Evolutionary conservation across 2,797 vertebrate genomes (phyloP), one percentile per base, ranked within the genome.

Genomic region (Silurus aristotelis): DNA sequence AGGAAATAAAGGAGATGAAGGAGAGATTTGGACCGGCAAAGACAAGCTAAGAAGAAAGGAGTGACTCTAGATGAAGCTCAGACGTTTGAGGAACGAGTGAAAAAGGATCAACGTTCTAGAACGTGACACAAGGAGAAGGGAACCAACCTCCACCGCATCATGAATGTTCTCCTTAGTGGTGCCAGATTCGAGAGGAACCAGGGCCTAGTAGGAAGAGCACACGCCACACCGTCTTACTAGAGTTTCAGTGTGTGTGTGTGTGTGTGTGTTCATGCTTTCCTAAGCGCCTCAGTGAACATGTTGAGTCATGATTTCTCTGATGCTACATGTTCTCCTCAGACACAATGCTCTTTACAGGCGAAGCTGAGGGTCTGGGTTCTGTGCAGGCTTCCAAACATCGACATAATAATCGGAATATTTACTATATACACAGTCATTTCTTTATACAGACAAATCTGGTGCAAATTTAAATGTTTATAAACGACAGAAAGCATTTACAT

Each of bases 81-180:
- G 31, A 83, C n/a, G 58, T 6, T 46, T 5, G 46, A 43, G 20
- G n/a, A 63, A 73, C 1, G 27, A 20, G 9, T 2, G 22, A 77
- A 60, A 56, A 10, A 77, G 55, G 27, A 80, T 78, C 73, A 22
- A n/a, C 6, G 56, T 13, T 48, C 20, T 64, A 86, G n/a, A 68
- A 76, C 9, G 25, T 58, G 55, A 60, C 31, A 82, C 10, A 43
- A 72, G 78, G 73, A 70, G 66, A 56, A 87, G 87, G 83, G 89
- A 88, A 95, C 94, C 90, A 89, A 97, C 95, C 95, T 96, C 91
- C 90, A 91, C 91, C n/a, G 90, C 66, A 20, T 92, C 90, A 80
- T 82, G 90, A 4, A 88, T 85, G 80, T 87, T 92, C 89, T 95
- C 93, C 87, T 94, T 93, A 13, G 85, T 88, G 89, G 71, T 0